A percentile compares a stretch with the other conserved stretches of the same genome.
Conservation (phyloP, 2,888 invertebrate genomes). For the Ormyrus pomaceus region DNA sequence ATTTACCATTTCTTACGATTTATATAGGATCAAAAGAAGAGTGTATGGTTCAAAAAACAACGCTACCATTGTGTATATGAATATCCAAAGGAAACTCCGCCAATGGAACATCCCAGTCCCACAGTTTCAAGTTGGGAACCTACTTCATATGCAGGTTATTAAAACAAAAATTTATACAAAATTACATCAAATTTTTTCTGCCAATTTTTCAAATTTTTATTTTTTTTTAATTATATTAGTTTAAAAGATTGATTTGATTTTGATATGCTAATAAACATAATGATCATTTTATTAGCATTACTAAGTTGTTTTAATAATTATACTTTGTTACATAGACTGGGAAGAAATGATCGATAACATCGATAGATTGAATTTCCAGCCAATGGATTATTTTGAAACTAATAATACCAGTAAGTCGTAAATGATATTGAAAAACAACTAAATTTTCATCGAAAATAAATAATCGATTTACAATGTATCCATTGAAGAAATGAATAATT, state of each 20-base stretch:
- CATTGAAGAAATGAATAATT: too few relatives aligned
- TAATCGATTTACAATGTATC: not conserved
- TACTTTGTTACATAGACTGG: constrained; percentile 66
- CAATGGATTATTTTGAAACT: constrained; percentile 71
- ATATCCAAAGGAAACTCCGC: constrained; percentile 84
- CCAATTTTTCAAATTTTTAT: not conserved
- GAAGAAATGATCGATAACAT: constrained; percentile 74
- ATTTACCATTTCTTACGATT: constrained; percentile 44
- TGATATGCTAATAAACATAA: too few relatives aligned
- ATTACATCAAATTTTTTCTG: not conserved
- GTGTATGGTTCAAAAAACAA: constrained; percentile 89
- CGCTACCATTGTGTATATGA: constrained; percentile 91
- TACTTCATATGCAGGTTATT: constrained; percentile 72
- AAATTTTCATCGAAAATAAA: constrained; percentile 36
- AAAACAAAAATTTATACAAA: not conserved
- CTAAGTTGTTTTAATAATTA: constrained; percentile 33
- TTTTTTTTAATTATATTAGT: not conserved
- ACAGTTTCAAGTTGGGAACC: constrained; percentile 66
- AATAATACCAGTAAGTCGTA: constrained; percentile 66
- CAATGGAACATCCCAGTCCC: constrained; percentile 67
- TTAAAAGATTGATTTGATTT: too few relatives aligned
- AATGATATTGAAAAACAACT: constrained; percentile 28
- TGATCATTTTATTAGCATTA: not conserved
- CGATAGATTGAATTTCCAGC: constrained; percentile 68
- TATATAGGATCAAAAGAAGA: constrained; percentile 81